These are phyloP conservation scores for Zapornia atra DNA, from an alignment of 2,113 vertebrate species.

Conservation along the genomic window DNA sequence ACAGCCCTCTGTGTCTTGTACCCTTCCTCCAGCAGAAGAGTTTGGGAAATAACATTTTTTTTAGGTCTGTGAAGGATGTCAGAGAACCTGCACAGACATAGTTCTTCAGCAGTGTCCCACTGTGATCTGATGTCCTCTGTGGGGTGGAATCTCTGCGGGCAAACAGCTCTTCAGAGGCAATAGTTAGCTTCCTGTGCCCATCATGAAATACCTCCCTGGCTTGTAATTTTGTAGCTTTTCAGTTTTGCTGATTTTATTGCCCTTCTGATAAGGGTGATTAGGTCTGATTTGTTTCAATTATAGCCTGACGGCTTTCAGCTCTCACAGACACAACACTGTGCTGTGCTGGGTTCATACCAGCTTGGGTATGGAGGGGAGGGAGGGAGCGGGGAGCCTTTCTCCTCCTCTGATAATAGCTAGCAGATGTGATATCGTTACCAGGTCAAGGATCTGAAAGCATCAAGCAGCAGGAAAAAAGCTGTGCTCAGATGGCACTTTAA, in stretches of 20 bases:
- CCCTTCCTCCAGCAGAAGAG: neutral
- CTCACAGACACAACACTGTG: constrained; percentile 13
- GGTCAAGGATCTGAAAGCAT: constrained; percentile 13
- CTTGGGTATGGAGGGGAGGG: neutral
- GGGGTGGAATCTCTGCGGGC: neutral
- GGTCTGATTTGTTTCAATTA: constrained; percentile 57
- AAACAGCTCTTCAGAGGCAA: neutral
- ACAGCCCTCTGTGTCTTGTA: neutral
- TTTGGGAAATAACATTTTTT: neutral
- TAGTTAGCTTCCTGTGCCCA: neutral
- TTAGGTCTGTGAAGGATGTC: neutral
- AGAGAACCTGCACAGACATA: neutral
- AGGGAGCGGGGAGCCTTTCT: neutral
- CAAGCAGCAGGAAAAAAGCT: neutral
- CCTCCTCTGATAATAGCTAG: constrained; percentile 8
- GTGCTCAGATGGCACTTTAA: neutral
- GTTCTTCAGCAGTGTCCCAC: neutral
- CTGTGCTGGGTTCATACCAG: fast-evolving
- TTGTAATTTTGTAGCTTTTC: neutral
- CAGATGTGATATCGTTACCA: constrained; percentile 41
- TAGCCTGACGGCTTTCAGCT: neutral
- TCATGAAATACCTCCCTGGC: neutral
- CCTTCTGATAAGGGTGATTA: constrained; percentile 31
- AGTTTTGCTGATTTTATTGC: neutral
- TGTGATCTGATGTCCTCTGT: neutral